A percentile compares a stretch with the other conserved stretches of the same genome.
These are phyloP conservation scores for Tamias sibiricus DNA, from an alignment of 2,113 vertebrate species.

Conservation along the genomic window DNA sequence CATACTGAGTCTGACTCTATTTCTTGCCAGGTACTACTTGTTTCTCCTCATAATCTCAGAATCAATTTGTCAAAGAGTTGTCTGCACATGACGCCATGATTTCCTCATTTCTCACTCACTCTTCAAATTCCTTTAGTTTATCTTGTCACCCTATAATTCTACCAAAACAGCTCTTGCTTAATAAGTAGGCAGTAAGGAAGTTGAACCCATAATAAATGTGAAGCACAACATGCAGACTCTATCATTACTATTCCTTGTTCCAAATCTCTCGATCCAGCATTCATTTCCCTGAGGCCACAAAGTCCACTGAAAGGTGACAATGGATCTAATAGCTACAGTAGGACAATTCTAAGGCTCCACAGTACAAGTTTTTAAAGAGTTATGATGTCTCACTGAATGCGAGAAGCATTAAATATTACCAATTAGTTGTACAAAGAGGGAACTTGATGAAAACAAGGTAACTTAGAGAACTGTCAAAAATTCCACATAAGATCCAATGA, in stretches of 20 bases:
- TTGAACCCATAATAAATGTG: background rate
- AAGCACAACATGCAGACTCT: background rate
- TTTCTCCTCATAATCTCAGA: background rate
- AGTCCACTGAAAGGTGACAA: background rate
- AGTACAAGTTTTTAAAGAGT: background rate
- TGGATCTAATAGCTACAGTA: background rate
- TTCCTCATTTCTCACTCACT: background rate
- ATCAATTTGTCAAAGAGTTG: background rate
- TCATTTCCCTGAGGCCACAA: background rate
- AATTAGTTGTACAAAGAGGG: background rate
- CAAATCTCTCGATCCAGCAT: background rate
- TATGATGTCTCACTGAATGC: background rate
- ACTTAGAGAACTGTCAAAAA: background rate
- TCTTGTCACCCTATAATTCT: background rate
- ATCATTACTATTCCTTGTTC: background rate
- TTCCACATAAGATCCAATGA: background rate
- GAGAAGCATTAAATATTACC: background rate
- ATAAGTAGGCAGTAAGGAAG: background rate
- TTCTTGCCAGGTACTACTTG: background rate
- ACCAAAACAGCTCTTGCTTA: background rate
- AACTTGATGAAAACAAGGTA: background rate
- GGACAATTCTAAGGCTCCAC: background rate
- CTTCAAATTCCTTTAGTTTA: background rate
- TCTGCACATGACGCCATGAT: background rate
- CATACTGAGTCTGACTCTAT: background rate